Evolutionary conservation across 2,888 invertebrate species (phyloP).

Genomic region (Pharmacophagus antenor): DNA sequence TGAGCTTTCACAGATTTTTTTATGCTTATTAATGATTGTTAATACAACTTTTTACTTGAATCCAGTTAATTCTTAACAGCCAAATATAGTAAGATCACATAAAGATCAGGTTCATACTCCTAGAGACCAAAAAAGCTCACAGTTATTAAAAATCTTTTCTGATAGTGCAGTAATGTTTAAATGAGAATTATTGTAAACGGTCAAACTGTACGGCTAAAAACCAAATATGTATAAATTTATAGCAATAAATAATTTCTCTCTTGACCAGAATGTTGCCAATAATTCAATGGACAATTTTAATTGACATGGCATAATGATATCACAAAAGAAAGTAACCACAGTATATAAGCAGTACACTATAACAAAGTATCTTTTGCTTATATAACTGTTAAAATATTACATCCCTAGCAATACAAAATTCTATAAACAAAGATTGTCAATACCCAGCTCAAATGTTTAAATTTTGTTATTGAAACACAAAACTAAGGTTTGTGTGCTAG

Average conservation of each 20-base stretch:
- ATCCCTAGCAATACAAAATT: constrained; percentile 19
- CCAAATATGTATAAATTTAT: constrained; percentile 63
- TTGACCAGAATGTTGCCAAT: constrained; percentile 75
- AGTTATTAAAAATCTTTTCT: constrained; percentile 39
- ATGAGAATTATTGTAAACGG: constrained; percentile 42
- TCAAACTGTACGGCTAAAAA: constrained; percentile 57
- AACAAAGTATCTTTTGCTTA: constrained; percentile 26
- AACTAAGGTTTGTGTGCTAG: constrained; percentile 23
- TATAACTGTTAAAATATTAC: constrained; percentile 19
- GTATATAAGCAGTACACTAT: constrained; percentile 44
- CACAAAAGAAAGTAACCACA: constrained; percentile 68
- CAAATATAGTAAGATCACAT: constrained; percentile 69
- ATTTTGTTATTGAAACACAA: constrained; percentile 13
- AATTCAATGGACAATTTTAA: constrained; percentile 73
- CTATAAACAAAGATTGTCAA: constrained; percentile 17
- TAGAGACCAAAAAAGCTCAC: constrained; percentile 63
- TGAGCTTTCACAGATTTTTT: constrained; percentile 36
- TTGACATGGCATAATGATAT: constrained; percentile 76
- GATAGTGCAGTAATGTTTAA: constrained; percentile 37
- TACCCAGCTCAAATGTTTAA: constrained; percentile 21
- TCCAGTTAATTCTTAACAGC: constrained; percentile 56
- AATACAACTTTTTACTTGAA: constrained; percentile 41
- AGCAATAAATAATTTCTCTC: constrained; percentile 70
- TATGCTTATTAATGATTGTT: neutral
- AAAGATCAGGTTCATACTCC: constrained; percentile 68